These are phyloP conservation scores for Papilio aristodemus DNA, from an alignment of 1,140 invertebrate genomes.

Conservation along the genomic window DNA sequence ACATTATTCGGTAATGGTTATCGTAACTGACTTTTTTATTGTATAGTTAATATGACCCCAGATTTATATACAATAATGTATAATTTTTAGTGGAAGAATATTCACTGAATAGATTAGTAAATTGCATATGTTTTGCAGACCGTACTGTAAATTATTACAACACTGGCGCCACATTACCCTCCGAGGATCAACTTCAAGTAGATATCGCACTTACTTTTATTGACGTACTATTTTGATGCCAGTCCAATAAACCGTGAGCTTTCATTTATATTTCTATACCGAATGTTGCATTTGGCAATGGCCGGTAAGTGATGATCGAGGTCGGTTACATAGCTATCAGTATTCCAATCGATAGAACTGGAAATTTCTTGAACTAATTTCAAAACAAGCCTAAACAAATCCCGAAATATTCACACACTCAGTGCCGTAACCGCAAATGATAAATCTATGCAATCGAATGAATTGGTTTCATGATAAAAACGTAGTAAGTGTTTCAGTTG, in stretches of 20 bases:
- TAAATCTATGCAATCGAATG: background rate
- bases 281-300: slow-evolving; percentile 22
- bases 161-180: background rate
- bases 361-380: slow-evolving; percentile 5
- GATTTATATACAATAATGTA: no score
- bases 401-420: background rate
- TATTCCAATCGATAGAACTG: background rate
- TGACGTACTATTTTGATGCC: slow-evolving; percentile 3
- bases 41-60: no score
- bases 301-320: slow-evolving; percentile 19
- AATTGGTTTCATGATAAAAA: no score
- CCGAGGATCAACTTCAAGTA: background rate
- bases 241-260: background rate
- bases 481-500: no score
- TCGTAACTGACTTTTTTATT: no score
- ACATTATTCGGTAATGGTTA: no score
- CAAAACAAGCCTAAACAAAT: background rate
- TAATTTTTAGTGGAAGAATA: no score
- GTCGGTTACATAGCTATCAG: background rate
- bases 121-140: background rate
- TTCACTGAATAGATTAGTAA: no score
- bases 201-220: background rate
- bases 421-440: background rate
- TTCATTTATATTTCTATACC: slow-evolving; percentile 8
- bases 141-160: background rate